Evolutionary conservation across 2,888 invertebrate species (phyloP), one percentile per base, ranked within the genome.

Genomic region (Linnaemya vulpina): DNA sequence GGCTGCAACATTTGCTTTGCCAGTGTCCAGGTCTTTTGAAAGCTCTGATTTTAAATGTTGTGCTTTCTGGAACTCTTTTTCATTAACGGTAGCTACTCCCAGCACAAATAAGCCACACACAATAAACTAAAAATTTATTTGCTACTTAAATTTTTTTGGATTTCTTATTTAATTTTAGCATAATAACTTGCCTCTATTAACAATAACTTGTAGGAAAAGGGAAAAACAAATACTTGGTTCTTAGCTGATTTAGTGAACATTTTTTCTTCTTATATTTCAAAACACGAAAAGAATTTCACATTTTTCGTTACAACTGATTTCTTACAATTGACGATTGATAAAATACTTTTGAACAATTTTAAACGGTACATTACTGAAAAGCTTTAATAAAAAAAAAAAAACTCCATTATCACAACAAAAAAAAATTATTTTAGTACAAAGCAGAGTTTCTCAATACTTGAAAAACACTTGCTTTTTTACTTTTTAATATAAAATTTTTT

Each of bases 41-140:
- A 92, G 84, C 80, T 92, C 89, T 15, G 87, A 85, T n/a, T 91
- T 90, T 40, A 92, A 77, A 65, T 87, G 88, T 15, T 87, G 87
- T 9, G 90, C 88, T 84, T 91, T 92, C 0, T 87, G 86, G 0
- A 88, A 83, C 49, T 88, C 85, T 10, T 65, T 79, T 11, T 70
- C 84, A 20, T 55, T 80, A 7, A 74, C 49, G 7, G 78, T 38
- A 2, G 35, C 40, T 35, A 51, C 68, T 20, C 15, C 60, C 49
- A 25, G 13, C 2, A 40, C 15, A 17, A 10, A 9, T 40, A 40
- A 20, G 7, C 62, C 10, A 51, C 51, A 40, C 8, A 70, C 35
- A 70, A 78, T 38, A 25, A 78, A 25, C 77, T 78, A 11, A 0
- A 74, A 60, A 40, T 71, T 40, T 40, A 22, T 70, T 15, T 11